Base-by-base conservation (phyloP, 2,797 vertebrate genomes). In the Danio jaintianensis region DNA sequence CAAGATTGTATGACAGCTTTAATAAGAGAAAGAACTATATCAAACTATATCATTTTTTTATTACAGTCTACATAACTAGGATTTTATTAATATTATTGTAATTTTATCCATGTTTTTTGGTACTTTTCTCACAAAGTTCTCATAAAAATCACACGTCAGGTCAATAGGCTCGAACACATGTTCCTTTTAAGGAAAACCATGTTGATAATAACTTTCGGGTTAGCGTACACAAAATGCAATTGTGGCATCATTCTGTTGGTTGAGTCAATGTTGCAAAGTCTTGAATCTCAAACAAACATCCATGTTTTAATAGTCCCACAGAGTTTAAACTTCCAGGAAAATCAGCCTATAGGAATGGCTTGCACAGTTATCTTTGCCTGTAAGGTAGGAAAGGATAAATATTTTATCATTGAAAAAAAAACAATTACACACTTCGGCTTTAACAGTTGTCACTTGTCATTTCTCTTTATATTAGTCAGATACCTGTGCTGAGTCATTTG, bases 401-500 rank as follows among this genome's bases (percentile, higher is more conserved):
- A 47, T 22, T 47, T 53, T 29, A 29, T 45, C n/a, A 6, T 16
- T n/a, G 20, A 42, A 29, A 29, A 29, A 29, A 29, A 53, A 53
- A 38, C 52, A 52, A 38, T 12, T 1, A n/a, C 13, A 38, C 7
- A 4, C 29, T 69, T 38, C 22, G 12, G 48, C 29, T n/a, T 52
- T 52, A 55, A 50, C 20, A 47, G 47, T 69, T 50, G 66, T 38
- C 36, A 12, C 61, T 64, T 66, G 38, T 29, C 22, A 56, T 29
- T 20, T 58, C 4, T 40, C 42, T 13, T 59, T 59, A 29, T 40
- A 29, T 43, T 61, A 29, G 18, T 62, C 61, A 47, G 22, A 64
- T 43, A 63, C 58, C 47, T 45, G 58, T 63, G 15, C 40, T 20
- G 22, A 55, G 59, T 80, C 50, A 79, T 55, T 55, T 29, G 16